Percentiles rank a stretch among this genome's conserved stretches.
Conservation (phyloP, 2,888 invertebrate species). For the Troides helena region DNA sequence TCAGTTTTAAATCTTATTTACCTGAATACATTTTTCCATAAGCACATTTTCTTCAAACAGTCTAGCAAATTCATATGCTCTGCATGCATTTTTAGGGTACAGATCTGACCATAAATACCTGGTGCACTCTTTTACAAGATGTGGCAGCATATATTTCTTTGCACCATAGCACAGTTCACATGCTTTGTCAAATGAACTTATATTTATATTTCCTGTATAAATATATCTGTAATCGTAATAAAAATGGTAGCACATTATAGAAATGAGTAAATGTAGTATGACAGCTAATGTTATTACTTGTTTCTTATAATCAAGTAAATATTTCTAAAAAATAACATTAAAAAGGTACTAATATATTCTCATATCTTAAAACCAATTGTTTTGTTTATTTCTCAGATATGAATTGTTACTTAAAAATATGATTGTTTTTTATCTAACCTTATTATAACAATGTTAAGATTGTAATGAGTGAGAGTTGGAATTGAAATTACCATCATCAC, state of each 20-base stretch:
- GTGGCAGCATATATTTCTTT: constrained; percentile 93
- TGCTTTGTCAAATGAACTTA: constrained; percentile 91
- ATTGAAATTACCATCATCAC: no score
- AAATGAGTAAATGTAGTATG: no score
- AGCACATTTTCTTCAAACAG: constrained; percentile 90
- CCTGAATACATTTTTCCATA: constrained; percentile 90
- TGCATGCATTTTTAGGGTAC: constrained; percentile 88
- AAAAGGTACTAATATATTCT: no score
- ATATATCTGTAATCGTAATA: constrained; percentile 82
- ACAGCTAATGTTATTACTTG: no score
- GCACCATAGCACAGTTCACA: constrained; percentile 93
- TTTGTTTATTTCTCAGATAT: no score
- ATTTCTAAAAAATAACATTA: no score
- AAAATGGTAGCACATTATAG: background rate
- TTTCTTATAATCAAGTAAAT: no score
- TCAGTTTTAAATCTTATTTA: constrained; percentile 41
- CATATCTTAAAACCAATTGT: no score
- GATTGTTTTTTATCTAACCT: no score
- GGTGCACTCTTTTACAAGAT: constrained; percentile 90
- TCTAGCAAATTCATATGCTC: constrained; percentile 92
- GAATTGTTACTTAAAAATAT: no score
- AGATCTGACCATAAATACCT: constrained; percentile 91
- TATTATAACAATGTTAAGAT: no score
- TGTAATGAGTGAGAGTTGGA: no score
- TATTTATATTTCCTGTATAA: constrained; percentile 89